Evolutionary conservation across 1,140 invertebrate species (phyloP).

Genomic region (Capitella teleta): DNA sequence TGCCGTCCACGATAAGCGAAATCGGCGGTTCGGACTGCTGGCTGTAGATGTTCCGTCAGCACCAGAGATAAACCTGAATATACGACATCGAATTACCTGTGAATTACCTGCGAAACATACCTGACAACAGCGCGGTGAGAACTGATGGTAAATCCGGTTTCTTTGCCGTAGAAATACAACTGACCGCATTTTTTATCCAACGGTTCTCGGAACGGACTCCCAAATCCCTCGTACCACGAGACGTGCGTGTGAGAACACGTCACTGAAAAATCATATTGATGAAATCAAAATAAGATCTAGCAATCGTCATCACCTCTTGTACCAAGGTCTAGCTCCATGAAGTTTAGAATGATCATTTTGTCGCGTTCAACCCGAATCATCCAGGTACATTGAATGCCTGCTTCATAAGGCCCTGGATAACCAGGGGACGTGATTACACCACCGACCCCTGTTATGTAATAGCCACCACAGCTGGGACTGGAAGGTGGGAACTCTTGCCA

Average conservation of each 20-base stretch:
- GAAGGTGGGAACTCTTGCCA: conserved; percentile 34
- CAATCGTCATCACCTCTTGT: conserved; percentile 40
- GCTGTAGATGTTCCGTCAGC: neutral
- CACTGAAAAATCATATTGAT: conserved; percentile 15
- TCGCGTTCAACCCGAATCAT: conserved; percentile 35
- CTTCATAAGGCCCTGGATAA: conserved; percentile 38
- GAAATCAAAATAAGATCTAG: no score
- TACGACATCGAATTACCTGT: no score
- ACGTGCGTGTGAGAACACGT: conserved; percentile 26
- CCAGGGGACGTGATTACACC: conserved; percentile 42
- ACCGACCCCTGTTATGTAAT: conserved; percentile 33
- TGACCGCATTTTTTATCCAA: conserved; percentile 28
- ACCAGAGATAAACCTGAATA: neutral
- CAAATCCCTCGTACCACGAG: conserved; percentile 32
- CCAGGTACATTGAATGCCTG: conserved; percentile 42
- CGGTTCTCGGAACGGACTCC: conserved; percentile 18
- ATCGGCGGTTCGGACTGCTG: no score
- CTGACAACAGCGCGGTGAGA: no score
- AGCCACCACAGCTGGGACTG: conserved; percentile 30
- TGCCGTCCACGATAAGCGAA: conserved; percentile 9
- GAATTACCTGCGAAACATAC: no score
- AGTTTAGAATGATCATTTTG: conserved; percentile 36
- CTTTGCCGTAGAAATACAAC: conserved; percentile 26
- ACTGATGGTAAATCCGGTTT: no score
- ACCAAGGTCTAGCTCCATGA: conserved; percentile 39